These are phyloP conservation scores for Neogobius melanostomus DNA, from an alignment of 2,113 vertebrate species.

Conservation along the genomic window DNA sequence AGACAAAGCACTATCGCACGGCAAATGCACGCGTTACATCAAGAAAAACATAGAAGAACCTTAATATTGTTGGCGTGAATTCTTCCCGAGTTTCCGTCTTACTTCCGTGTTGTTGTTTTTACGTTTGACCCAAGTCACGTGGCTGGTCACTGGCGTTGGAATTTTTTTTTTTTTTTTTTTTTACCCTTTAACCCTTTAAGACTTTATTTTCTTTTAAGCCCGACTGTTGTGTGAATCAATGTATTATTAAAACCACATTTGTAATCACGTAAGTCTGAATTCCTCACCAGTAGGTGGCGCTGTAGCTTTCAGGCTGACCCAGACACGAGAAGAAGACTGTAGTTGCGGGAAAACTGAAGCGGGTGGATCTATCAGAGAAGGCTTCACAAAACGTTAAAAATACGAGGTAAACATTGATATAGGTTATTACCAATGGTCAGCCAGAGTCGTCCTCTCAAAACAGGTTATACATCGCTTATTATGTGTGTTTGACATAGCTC, in stretches of 20 bases:
- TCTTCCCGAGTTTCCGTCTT: conserved; percentile 1
- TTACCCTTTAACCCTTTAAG: neutral
- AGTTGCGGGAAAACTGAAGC: conserved; percentile 78
- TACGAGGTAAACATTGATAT: conserved; percentile 4
- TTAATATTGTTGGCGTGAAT: neutral
- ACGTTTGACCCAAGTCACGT: conserved; percentile 41
- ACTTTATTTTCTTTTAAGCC: neutral
- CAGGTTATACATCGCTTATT: accelerated
- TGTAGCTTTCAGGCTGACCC: neutral
- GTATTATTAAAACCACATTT: neutral
- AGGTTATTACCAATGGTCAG: neutral
- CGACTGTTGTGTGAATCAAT: too few relatives aligned
- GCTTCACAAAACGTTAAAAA: neutral
- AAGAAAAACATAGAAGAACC: neutral
- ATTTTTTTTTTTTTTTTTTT: too few relatives aligned
- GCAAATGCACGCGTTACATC: neutral
- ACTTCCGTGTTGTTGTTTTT: conserved; percentile 75
- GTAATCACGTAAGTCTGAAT: accelerated
- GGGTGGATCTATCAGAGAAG: neutral
- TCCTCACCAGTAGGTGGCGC: conserved; percentile 9
- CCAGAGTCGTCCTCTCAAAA: accelerated
- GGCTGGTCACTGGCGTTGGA: neutral
- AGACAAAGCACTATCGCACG: conserved; percentile 4
- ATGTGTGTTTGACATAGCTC: neutral
- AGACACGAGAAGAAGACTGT: conserved; percentile 36